phyloP scores from a whole-genome alignment of 2,888 invertebrate genomes.

The Stictocephala bisonia region DNA sequence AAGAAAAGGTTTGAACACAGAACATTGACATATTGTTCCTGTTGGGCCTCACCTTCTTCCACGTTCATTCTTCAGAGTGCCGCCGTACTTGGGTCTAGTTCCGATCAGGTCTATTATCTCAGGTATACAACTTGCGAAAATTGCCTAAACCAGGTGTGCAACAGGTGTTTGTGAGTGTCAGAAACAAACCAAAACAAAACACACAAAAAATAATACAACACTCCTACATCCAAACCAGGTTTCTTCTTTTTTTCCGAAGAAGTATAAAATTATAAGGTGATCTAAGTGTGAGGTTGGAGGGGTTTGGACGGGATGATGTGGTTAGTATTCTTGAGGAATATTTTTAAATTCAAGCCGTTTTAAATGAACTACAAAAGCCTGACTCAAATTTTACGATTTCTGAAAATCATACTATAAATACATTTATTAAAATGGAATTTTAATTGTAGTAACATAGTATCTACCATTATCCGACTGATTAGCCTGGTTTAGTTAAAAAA shows the following conservation, averaged over 20 bases:
- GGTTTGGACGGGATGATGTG: no score
- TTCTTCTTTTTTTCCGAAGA: background rate
- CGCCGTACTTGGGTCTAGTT: slow-evolving; percentile 99
- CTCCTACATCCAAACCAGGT: slow-evolving; percentile 32
- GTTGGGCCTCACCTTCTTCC: slow-evolving; percentile 88
- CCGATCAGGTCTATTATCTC: slow-evolving; percentile 99
- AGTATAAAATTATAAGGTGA: slow-evolving; percentile 19
- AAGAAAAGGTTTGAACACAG: slow-evolving; percentile 23
- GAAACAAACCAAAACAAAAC: slow-evolving; percentile 32
- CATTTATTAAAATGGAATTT: no score
- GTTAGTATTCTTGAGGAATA: no score
- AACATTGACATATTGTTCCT: slow-evolving; percentile 4
- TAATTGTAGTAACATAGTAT: no score
- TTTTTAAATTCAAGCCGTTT: no score
- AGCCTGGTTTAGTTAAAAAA: no score
- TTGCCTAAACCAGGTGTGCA: slow-evolving; percentile 78
- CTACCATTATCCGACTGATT: no score
- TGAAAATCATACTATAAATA: no score
- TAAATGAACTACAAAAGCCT: no score
- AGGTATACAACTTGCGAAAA: slow-evolving; percentile 99
- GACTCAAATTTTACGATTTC: no score
- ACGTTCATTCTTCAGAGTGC: slow-evolving; percentile 99
- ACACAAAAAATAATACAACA: slow-evolving; percentile 37
- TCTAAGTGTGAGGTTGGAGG: slow-evolving; percentile 26
- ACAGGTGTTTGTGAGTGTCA: slow-evolving; percentile 14